Percentiles rank a stretch among this genome's conserved stretches.
These are phyloP conservation scores for Aphrocallistes beatrix DNA, from an alignment of 37 sponge, comb jelly and placozoan species.

Conservation along the genomic window DNA sequence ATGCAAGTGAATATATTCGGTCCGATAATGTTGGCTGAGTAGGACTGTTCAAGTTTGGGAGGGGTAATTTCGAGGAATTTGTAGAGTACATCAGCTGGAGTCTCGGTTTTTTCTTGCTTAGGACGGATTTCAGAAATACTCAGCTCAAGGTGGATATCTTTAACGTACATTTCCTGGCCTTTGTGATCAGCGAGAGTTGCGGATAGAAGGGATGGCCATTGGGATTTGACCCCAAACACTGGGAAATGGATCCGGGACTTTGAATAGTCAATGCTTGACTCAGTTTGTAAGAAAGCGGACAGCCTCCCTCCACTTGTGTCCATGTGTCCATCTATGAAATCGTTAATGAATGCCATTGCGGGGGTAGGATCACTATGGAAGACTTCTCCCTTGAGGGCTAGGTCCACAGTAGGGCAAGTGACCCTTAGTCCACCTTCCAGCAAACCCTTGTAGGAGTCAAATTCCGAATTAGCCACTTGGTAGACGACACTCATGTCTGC, in stretches of 20 bases:
- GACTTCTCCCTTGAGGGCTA: slow-evolving; percentile 48
- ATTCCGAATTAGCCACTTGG: neutral
- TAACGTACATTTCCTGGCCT: neutral
- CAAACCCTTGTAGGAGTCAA: slow-evolving; percentile 17
- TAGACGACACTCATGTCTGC: slow-evolving; percentile 3
- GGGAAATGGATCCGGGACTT: neutral
- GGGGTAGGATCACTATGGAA: slow-evolving; percentile 4
- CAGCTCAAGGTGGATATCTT: neutral
- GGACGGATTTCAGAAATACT: neutral
- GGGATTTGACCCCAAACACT: neutral
- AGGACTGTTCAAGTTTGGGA: slow-evolving; percentile 5
- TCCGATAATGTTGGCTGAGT: neutral
- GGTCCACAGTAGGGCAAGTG: slow-evolving; percentile 34
- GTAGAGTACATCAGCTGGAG: neutral
- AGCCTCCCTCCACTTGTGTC: slow-evolving; percentile 74
- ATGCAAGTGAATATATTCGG: neutral
- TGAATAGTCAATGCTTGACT: neutral
- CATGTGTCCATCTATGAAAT: slow-evolving; percentile 60
- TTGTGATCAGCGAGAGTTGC: neutral
- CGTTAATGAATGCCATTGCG: slow-evolving; percentile 62
- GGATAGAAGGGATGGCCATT: slow-evolving; percentile 14
- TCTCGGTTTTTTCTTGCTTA: neutral
- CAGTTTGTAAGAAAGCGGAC: slow-evolving; percentile 26
- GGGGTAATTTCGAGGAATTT: slow-evolving; percentile 3
- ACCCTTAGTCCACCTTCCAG: slow-evolving; percentile 55